These are phyloP conservation scores for Synanthedon tipuliformis DNA, from an alignment of 2,888 invertebrate genomes.

Conservation along the genomic window DNA sequence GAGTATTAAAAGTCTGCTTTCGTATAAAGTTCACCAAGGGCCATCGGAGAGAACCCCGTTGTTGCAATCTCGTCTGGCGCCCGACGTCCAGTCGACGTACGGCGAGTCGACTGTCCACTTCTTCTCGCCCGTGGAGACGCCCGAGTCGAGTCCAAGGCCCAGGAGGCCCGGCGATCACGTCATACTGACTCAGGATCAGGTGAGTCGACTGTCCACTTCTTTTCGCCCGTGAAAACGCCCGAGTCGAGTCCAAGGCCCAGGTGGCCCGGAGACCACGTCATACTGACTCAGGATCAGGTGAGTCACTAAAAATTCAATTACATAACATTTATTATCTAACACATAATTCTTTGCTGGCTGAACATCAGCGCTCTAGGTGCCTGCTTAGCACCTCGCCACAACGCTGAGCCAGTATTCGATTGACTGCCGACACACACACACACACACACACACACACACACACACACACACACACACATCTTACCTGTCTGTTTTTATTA, in stretches of 20 bases:
- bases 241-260: conserved; percentile 52
- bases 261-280: conserved; percentile 27
- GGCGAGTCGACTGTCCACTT: conserved; percentile 77
- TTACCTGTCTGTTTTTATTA: too few relatives aligned
- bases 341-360: too few relatives aligned
- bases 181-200: conserved; percentile 54
- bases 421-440: too few relatives aligned
- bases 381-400: too few relatives aligned
- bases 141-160: conserved; percentile 59
- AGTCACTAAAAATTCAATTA: too few relatives aligned
- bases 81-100: conserved; percentile 51
- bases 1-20: too few relatives aligned
- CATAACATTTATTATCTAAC: too few relatives aligned
- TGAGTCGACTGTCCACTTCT: conserved; percentile 73
- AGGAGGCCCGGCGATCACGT: conserved; percentile 27
- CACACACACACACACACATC: too few relatives aligned
- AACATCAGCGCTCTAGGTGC: too few relatives aligned
- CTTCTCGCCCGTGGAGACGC: conserved; percentile 79
- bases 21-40: conserved; percentile 19
- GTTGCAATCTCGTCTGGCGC: conserved; percentile 12
- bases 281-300: conserved; percentile 40
- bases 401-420: too few relatives aligned
- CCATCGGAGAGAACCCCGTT: conserved; percentile 41
- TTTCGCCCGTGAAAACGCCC: conserved; percentile 78
- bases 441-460: too few relatives aligned